Conservation (phyloP, 2,113 vertebrate genomes). For the Catharus bicknelli region DNA sequence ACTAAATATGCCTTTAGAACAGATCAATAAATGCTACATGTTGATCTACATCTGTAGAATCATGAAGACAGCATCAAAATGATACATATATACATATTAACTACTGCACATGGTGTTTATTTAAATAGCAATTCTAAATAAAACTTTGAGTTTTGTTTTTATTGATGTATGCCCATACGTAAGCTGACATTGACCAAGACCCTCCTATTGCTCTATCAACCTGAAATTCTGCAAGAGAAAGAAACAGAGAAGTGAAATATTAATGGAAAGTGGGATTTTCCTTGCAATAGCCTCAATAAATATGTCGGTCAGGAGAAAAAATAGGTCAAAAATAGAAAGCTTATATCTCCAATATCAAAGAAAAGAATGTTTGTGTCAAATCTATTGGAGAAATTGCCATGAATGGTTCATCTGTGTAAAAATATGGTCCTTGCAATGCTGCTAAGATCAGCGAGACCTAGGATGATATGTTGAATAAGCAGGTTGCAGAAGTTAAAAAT, state of each 20-base stretch:
- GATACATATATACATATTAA: neutral
- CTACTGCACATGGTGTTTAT: neutral
- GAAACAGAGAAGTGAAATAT: conserved; percentile 2
- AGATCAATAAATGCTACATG: conserved; percentile 45
- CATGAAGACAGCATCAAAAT: neutral
- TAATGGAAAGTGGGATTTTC: conserved; percentile 36
- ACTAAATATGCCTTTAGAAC: conserved; percentile 30
- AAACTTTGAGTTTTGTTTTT: neutral
- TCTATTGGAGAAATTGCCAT: conserved; percentile 6
- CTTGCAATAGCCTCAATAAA: conserved; percentile 39
- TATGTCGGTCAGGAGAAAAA: conserved; percentile 8
- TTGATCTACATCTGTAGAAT: conserved; percentile 19
- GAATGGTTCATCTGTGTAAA: conserved; percentile 45
- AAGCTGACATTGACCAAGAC: neutral
- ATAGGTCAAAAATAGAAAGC: conserved; percentile 44
- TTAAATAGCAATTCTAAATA: neutral
- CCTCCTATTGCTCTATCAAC: neutral
- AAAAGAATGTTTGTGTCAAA: conserved; percentile 50
- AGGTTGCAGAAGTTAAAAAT: conserved; percentile 35
- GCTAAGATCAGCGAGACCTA: conserved; percentile 44
- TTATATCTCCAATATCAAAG: conserved; percentile 42
- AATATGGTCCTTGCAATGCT: conserved; percentile 37
- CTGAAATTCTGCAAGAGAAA: neutral
- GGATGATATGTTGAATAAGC: conserved; percentile 18
- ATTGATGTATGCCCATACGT: neutral